Evolutionary conservation across 2,888 invertebrate species (phyloP).

Genomic region (Lochmaea capreae): DNA sequence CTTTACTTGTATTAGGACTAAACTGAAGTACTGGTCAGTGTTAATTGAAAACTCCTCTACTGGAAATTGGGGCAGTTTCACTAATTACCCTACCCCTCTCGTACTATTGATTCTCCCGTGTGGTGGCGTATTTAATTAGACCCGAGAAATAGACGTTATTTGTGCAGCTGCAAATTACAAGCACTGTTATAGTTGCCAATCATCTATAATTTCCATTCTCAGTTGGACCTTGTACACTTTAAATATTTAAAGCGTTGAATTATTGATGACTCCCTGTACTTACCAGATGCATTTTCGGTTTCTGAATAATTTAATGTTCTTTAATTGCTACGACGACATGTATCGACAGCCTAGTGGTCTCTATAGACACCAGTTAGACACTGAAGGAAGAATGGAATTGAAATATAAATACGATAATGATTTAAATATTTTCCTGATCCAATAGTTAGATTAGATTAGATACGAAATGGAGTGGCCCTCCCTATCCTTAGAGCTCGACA

Average conservation of each 20-base stretch:
- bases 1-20: neutral
- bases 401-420: neutral
- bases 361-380: conserved; percentile 9
- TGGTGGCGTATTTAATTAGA: conserved; percentile 58
- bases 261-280: conserved; percentile 45
- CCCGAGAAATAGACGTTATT: conserved; percentile 58
- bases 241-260: conserved; percentile 42
- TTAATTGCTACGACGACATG: conserved; percentile 40
- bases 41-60: conserved; percentile 17
- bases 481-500: too few species aligned
- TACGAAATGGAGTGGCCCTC: too few species aligned
- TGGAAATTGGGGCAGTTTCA: conserved; percentile 40
- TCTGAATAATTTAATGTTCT: conserved; percentile 46
- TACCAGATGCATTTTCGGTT: conserved; percentile 47
- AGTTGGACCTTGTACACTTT: conserved; percentile 48
- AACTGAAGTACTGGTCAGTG: neutral
- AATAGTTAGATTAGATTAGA: too few species aligned
- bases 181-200: conserved; percentile 60
- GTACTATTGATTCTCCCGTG: conserved; percentile 56
- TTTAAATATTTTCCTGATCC: neutral
- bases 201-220: conserved; percentile 60
- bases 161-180: conserved; percentile 56
- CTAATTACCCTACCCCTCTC: conserved; percentile 50
- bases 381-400: conserved; percentile 7
- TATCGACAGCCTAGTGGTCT: conserved; percentile 24